Conservation (phyloP, 2,797 vertebrate species). For the Schizopygopsis malacanthus region DNA sequence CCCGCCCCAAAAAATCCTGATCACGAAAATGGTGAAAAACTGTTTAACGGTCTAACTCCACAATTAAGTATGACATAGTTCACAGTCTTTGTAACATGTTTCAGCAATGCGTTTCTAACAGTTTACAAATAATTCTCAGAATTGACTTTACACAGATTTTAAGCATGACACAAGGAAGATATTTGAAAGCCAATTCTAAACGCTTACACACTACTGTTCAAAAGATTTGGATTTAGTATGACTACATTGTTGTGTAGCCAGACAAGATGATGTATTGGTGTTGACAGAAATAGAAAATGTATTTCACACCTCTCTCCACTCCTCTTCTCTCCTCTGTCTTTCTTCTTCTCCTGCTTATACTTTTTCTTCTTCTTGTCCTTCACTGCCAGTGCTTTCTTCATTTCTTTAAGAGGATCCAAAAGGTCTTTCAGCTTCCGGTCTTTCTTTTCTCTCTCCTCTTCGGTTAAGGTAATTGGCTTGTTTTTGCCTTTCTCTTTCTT, state of each 20-base stretch:
- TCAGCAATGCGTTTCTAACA: too few relatives aligned
- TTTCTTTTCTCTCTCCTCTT: conserved; percentile 79
- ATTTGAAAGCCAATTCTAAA: neutral
- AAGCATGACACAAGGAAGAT: neutral
- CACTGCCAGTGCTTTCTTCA: conserved; percentile 79
- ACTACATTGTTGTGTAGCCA: conserved; percentile 4
- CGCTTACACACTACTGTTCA: neutral
- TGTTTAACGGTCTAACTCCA: too few relatives aligned
- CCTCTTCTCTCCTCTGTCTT: conserved; percentile 59
- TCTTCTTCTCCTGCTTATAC: conserved; percentile 71
- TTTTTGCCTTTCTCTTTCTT: conserved; percentile 58
- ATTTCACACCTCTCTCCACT: conserved; percentile 68
- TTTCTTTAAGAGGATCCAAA: conserved; percentile 85
- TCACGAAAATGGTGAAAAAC: too few relatives aligned
- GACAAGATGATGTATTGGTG: neutral
- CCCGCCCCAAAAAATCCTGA: too few relatives aligned
- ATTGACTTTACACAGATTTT: too few relatives aligned
- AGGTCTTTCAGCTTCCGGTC: conserved; percentile 83
- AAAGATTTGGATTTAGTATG: neutral
- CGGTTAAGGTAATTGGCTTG: conserved; percentile 66
- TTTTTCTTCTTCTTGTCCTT: conserved; percentile 73
- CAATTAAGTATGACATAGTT: too few relatives aligned
- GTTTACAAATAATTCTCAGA: too few relatives aligned
- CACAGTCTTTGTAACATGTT: too few relatives aligned
- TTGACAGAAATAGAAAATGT: neutral